These are phyloP conservation scores for Trisateles emortualis DNA, from an alignment of 2,888 invertebrate species.

Conservation along the genomic window DNA sequence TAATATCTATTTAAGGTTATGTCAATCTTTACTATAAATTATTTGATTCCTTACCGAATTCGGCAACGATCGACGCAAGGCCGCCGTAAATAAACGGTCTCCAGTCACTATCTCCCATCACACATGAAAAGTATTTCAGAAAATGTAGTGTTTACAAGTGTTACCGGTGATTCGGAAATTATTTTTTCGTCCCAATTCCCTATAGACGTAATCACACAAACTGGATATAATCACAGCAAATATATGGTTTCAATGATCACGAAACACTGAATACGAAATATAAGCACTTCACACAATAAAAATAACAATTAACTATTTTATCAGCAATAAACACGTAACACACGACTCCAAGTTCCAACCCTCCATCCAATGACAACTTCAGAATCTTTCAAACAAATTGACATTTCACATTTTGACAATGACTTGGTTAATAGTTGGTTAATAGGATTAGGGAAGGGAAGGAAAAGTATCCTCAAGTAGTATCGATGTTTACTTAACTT, in stretches of 20 bases:
- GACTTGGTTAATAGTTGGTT: too few species aligned
- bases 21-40: conserved; percentile 10
- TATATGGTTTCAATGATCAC: not conserved
- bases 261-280: too few species aligned
- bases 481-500: too few species aligned
- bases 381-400: too few species aligned
- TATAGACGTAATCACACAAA: not conserved
- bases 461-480: too few species aligned
- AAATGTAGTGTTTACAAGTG: conserved; percentile 22
- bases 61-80: conserved; percentile 96
- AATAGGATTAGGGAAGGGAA: too few species aligned
- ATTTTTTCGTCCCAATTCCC: not conserved
- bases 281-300: too few species aligned
- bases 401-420: too few species aligned
- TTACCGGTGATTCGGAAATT: conserved; percentile 31
- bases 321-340: too few species aligned
- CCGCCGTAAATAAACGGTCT: conserved; percentile 98
- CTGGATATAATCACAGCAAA: not conserved
- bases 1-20: conserved; percentile 44
- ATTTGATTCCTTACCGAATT: conserved; percentile 91
- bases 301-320: too few species aligned
- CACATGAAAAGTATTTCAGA: conserved; percentile 60
- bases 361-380: too few species aligned
- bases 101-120: conserved; percentile 94
- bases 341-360: too few species aligned